These are phyloP conservation scores for Cydia amplana DNA, from an alignment of 1,140 invertebrate species.

Conservation along the genomic window DNA sequence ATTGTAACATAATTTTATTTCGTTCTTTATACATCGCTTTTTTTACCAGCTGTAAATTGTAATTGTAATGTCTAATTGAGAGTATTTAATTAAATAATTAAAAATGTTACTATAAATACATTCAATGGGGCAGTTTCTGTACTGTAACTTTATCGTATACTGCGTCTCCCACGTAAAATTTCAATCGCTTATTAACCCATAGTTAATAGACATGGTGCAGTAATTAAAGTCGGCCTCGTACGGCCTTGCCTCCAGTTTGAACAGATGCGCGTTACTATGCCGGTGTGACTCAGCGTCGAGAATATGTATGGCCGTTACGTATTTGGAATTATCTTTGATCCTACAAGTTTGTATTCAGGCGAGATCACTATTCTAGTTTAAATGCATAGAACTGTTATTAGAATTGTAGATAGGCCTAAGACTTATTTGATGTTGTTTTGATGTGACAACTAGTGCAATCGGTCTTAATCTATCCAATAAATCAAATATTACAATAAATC, in stretches of 20 bases:
- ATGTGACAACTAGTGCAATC: neutral
- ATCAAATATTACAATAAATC: neutral
- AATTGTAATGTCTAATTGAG: too few species aligned
- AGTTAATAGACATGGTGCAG: slow-evolving; percentile 36
- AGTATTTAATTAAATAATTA: too few species aligned
- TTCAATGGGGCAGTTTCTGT: neutral
- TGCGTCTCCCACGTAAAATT: slow-evolving; percentile 19
- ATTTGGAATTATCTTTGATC: slow-evolving; percentile 30
- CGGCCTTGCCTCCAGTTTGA: slow-evolving; percentile 51
- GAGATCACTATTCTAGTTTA: slow-evolving; percentile 14
- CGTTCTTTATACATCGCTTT: too few species aligned
- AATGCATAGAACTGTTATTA: neutral
- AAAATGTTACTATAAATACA: too few species aligned
- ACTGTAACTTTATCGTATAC: neutral
- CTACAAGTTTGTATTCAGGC: slow-evolving; percentile 15
- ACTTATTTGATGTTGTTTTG: slow-evolving; percentile 6
- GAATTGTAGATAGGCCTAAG: slow-evolving; percentile 7
- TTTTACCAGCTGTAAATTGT: too few species aligned
- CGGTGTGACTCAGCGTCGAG: slow-evolving; percentile 35
- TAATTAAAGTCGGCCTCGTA: slow-evolving; percentile 49
- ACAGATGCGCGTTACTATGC: slow-evolving; percentile 46
- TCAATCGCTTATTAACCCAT: slow-evolving; percentile 31
- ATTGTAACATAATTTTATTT: too few species aligned
- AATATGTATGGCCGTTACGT: slow-evolving; percentile 32
- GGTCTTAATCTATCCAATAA: neutral